phyloP scores from a whole-genome alignment of 2,113 vertebrate species.

The Eudorcas thomsonii region DNA sequence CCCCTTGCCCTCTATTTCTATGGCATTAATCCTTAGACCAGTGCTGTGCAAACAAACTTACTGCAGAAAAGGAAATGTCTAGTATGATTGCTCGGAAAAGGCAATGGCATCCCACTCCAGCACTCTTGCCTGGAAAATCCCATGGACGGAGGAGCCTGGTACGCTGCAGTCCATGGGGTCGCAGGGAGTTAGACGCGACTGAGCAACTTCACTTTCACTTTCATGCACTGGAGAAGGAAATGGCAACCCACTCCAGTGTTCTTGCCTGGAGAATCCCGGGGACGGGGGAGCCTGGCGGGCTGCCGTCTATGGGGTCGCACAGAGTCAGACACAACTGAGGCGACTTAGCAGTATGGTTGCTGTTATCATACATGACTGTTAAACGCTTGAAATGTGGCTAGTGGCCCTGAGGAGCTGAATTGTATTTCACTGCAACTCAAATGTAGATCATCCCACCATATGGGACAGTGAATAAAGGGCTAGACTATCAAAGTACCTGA shows the following conservation, averaged over 20 bases:
- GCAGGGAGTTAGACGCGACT: no score
- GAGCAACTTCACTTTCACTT: no score
- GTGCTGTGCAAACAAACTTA: background rate
- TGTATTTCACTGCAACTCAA: background rate
- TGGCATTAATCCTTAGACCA: background rate
- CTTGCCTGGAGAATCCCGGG: no score
- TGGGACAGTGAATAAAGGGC: background rate
- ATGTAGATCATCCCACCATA: background rate
- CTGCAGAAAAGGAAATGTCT: background rate
- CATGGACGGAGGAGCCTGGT: no score
- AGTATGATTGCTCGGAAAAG: background rate
- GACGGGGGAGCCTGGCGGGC: no score
- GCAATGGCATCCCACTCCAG: no score
- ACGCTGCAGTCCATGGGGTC: no score
- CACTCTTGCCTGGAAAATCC: no score
- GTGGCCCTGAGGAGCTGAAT: background rate
- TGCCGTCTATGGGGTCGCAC: no score
- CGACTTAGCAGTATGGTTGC: background rate
- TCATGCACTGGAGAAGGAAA: no score
- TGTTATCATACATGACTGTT: background rate
- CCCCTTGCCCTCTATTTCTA: background rate
- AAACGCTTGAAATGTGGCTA: background rate
- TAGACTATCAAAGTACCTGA: background rate
- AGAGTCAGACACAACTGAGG: no score
- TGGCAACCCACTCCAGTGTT: no score